Conservation (phyloP, 2,113 vertebrate species). For the Lampris megalopsis region DNA sequence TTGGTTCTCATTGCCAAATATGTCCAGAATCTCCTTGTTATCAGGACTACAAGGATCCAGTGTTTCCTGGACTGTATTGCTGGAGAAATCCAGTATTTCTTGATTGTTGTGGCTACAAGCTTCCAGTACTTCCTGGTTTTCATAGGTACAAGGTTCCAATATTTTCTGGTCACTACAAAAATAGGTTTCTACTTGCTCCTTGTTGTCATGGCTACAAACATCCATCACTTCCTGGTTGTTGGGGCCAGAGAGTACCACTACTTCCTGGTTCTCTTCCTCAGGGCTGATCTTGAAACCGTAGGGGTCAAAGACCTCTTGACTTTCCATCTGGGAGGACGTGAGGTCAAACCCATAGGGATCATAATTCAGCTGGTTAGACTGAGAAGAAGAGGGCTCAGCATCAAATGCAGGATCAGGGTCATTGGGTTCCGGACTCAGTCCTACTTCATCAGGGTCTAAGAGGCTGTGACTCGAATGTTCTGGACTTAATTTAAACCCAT, state of each 20-base stretch:
- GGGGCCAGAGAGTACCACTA: conserved; percentile 45
- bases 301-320: conserved; percentile 60
- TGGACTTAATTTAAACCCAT: conserved; percentile 81
- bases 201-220: conserved; percentile 25
- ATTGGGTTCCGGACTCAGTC: conserved; percentile 57
- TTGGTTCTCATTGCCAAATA: conserved; percentile 37
- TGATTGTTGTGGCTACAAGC: conserved; percentile 27
- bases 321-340: conserved; percentile 43
- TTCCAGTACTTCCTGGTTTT: conserved; percentile 67
- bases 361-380: conserved; percentile 45
- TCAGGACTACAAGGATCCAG: conserved; percentile 26
- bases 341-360: conserved; percentile 59
- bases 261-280: conserved; percentile 72
- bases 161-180: conserved; percentile 47
- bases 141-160: conserved; percentile 29
- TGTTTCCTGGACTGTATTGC: conserved; percentile 57
- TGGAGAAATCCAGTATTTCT: conserved; percentile 22
- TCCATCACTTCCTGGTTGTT: conserved; percentile 44
- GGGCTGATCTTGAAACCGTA: conserved; percentile 77
- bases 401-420: conserved; percentile 57
- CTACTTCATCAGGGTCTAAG: conserved; percentile 71
- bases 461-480: conserved; percentile 73
- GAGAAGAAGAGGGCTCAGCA: conserved; percentile 32
- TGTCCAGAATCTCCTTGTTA: conserved; percentile 4
- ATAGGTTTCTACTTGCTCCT: conserved; percentile 32